Evolutionary conservation across 2,797 vertebrate genomes (phyloP), one percentile per base, ranked within the genome.

Genomic region (Heliangelus exortis): DNA sequence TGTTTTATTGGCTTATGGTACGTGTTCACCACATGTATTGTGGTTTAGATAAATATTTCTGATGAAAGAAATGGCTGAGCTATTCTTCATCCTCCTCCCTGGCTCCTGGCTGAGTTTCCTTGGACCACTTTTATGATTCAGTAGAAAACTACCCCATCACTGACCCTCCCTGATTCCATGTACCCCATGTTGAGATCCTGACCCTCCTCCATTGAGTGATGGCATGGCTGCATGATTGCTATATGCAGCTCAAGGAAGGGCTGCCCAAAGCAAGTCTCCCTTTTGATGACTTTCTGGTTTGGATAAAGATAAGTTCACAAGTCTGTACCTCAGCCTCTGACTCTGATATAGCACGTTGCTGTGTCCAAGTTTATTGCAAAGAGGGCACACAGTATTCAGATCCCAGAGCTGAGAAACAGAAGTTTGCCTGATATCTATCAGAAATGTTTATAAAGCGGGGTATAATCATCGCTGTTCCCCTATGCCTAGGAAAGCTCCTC

Each of bases 151-250:
- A 62, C 21, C 15, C 31, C 18, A 16, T 31, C 39, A 79, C 15
- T 28, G 15, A 22, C 16, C 10, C 17, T 57, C 22, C 18, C 16
- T 62, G 33, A 7, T 55, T 29, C 61, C 15, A 7, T 21, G 33
- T 16, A 43, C 7, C 4, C 10, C 10, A 0, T 9, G 19, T 34
- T n/a, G 53, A 53, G 6, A 18, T 2, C 15, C 8, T 0, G 0
- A 22, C 13, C 41, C 15, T 12, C 4, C 9, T 39, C 29, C 50
- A 3, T 3, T 72, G 17, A 6, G 4, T 75, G 7, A 18, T 1
- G 12, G 19, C 61, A 26, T 36, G 29, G 41, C n/a, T 45, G 8
- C 3, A 1, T 11, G 9, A 16, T 21, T 57, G 33, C 33, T 43
- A 25, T 33, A 41, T 34, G 43, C 43, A 26, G 36, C 2, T 0